Evolutionary conservation across 1,140 invertebrate species (phyloP).

Genomic region (Radopholus similis): DNA sequence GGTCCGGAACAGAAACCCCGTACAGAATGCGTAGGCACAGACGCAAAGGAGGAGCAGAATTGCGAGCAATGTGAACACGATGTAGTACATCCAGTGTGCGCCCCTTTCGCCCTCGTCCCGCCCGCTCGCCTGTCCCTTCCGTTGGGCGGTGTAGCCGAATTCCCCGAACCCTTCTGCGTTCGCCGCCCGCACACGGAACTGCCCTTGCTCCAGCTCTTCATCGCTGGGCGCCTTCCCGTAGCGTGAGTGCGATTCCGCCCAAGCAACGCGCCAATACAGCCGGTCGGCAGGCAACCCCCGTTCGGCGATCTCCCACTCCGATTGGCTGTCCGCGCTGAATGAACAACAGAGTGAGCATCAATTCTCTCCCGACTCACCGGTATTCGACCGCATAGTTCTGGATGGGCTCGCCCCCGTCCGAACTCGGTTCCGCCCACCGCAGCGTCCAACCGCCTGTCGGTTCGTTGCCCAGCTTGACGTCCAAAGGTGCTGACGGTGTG

Average conservation of each 20-base stretch:
- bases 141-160: constrained; percentile 53
- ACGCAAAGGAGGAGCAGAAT: neutral
- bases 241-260: constrained; percentile 22
- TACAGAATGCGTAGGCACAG: constrained; percentile 1
- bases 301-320: constrained; percentile 59
- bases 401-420: constrained; percentile 53
- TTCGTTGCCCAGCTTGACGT: constrained; percentile 38
- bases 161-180: constrained; percentile 57
- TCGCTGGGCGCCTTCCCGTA: constrained; percentile 7
- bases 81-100: neutral
- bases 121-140: no score
- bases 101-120: neutral
- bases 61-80: neutral
- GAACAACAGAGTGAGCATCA: neutral
- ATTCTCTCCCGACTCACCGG: constrained; percentile 23
- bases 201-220: constrained; percentile 7
- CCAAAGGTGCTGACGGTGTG: constrained; percentile 46
- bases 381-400: constrained; percentile 55
- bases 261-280: constrained; percentile 26
- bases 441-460: constrained; percentile 50
- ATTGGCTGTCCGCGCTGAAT: constrained; percentile 43
- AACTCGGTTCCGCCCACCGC: constrained; percentile 47
- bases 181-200: constrained; percentile 53
- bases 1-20: neutral
- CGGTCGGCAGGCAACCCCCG: constrained; percentile 44